Evolutionary conservation across 2,888 invertebrate species (phyloP), one percentile per base, ranked within the genome.

Genomic region (Leptinotarsa juncta): DNA sequence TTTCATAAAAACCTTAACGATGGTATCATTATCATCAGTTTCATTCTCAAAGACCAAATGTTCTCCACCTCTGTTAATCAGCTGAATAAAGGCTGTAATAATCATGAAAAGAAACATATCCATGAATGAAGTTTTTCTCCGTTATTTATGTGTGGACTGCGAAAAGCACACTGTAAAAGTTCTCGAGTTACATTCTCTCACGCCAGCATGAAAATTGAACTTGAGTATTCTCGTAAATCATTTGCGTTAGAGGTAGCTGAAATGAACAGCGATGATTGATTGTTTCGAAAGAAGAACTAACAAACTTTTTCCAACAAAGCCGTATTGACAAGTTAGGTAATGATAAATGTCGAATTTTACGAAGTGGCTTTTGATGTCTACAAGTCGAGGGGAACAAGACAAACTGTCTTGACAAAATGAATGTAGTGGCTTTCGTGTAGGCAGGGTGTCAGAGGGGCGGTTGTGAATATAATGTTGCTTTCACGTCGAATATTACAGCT

Each of bases 241-340:
- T 62, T 62, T 32, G 62, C 42, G 15, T 62, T 62, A 7, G 42
- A 62, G 62, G 62, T 62, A 62, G 42, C 62, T 16, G 32, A 67
- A 71, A 71, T 71, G 71, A 71, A 71, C 67, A 71, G 32, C n/a
- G 32, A 71, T 71, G 71, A 71, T 71, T 66, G 71, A 71, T 71
- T 71, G 66, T 71, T 26, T 49, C 57, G 57, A 62, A 20, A 62
- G 62, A 62, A 62, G 67, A 71, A 71, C 67, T 71, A 71, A 71
- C 71, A 71, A 71, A 71, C 71, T 71, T 57, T 66, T 67, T 71
- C 32, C 53, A 16, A 65, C 32, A 71, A 71, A 71, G 65, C 71
- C 53, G 15, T 57, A 67, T 71, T 71, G 71, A 66, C 71, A 71
- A 71, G 71, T 71, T 71, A 62, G 62, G 62, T 62, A 62, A 62